Evolutionary conservation across 2,113 vertebrate genomes (phyloP).

Genomic region (Rhinogobius similis): DNA sequence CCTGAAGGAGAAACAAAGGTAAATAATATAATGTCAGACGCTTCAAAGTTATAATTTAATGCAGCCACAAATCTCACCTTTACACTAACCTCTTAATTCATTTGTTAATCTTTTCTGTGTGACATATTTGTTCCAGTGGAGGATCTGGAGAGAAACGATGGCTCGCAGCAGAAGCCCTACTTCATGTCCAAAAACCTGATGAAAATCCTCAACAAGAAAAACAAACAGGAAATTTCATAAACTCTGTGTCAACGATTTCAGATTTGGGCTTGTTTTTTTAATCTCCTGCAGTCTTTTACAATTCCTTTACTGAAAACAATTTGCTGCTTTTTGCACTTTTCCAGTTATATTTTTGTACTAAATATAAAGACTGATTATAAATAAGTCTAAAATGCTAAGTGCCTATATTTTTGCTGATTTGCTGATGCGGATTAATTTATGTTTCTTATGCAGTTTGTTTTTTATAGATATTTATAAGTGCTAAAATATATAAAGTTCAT

Average conservation of each 20-base stretch:
- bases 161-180: conserved; percentile 82
- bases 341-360: conserved; percentile 4
- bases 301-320: conserved; percentile 37
- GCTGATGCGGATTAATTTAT: neutral
- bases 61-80: too few relatives aligned
- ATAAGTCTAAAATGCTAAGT: conserved; percentile 8
- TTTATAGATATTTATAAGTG: neutral
- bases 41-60: too few relatives aligned
- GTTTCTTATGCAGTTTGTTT: neutral
- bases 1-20: too few relatives aligned
- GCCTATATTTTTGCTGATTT: neutral
- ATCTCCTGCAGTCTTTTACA: too few relatives aligned
- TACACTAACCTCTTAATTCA: too few relatives aligned
- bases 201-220: conserved; percentile 89
- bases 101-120: neutral
- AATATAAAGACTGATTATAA: conserved; percentile 11
- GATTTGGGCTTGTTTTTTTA: neutral
- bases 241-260: too few relatives aligned
- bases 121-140: conserved; percentile 79
- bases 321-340: conserved; percentile 57
- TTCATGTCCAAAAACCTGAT: conserved; percentile 87
- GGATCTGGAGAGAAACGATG: conserved; percentile 88
- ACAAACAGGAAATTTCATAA: conserved; percentile 56
- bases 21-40: too few relatives aligned
- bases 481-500: neutral